Percentiles rank a stretch among this genome's conserved stretches.
These are phyloP conservation scores for Pogona vitticeps DNA, from an alignment of 2,113 vertebrate genomes.

Conservation along the genomic window DNA sequence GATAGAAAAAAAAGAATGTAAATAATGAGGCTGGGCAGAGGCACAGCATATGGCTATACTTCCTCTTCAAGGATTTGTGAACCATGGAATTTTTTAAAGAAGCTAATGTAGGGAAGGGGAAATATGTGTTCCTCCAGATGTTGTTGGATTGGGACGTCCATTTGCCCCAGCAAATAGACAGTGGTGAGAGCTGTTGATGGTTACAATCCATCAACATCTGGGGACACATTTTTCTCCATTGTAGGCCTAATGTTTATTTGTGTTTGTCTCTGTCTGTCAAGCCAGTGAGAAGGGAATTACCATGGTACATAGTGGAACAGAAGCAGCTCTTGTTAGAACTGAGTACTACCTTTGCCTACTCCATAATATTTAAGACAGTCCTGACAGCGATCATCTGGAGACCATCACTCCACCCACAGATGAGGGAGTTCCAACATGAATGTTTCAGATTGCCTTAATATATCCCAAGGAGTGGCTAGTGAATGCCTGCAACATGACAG, in stretches of 20 bases:
- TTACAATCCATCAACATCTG: not conserved
- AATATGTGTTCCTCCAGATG: not conserved
- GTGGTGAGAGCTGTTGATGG: no score
- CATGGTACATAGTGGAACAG: not conserved
- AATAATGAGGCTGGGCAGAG: no score
- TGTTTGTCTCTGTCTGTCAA: not conserved
- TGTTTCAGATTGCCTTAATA: constrained; percentile 26
- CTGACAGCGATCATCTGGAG: constrained; percentile 23
- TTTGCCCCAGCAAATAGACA: no score
- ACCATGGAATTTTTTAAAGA: no score
- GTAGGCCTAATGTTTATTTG: no score
- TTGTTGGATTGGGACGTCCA: not conserved
- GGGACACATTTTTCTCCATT: no score
- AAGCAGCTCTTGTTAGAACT: not conserved
- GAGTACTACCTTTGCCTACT: not conserved
- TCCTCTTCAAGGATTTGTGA: no score
- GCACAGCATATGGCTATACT: no score
- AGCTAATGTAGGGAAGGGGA: no score
- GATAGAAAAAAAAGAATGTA: no score
- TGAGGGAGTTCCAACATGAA: not conserved
- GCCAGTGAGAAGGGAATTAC: not conserved
- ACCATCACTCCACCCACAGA: constrained; percentile 1
- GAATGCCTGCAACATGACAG: constrained; percentile 35
- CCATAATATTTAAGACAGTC: not conserved
- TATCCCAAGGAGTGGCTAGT: constrained; percentile 35